These are phyloP conservation scores for Oeneis ivallda DNA, from an alignment of 2,888 invertebrate species.

Conservation along the genomic window DNA sequence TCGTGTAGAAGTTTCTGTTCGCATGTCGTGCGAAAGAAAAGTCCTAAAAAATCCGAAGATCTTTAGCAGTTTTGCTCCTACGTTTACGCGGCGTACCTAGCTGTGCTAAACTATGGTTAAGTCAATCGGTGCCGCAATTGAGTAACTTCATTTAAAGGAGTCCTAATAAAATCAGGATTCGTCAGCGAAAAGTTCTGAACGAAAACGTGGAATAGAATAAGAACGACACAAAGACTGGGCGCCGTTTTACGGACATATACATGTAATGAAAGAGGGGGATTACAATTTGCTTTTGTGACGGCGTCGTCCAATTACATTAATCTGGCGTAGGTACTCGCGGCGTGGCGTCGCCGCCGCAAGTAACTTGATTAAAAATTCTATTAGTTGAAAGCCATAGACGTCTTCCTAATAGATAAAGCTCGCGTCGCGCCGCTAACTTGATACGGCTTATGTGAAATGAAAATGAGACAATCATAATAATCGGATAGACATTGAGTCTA, in stretches of 20 bases:
- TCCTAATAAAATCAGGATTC: constrained; percentile 60
- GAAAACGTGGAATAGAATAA: constrained; percentile 54
- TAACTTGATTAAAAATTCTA: constrained; percentile 81
- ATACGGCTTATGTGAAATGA: constrained; percentile 29
- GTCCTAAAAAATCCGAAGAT: no score
- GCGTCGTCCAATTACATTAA: constrained; percentile 80
- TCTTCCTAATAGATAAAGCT: constrained; percentile 76
- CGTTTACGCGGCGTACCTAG: no score
- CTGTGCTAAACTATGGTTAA: constrained; percentile 23
- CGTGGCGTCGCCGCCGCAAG: constrained; percentile 67
- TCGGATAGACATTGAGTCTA: constrained; percentile 1
- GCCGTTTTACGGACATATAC: constrained; percentile 66
- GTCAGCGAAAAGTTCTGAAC: constrained; percentile 57
- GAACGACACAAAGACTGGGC: constrained; percentile 67
- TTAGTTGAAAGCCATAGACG: constrained; percentile 78
- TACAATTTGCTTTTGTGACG: constrained; percentile 81
- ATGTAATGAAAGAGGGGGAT: constrained; percentile 77
- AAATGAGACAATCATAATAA: constrained; percentile 22
- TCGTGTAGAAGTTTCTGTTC: no score
- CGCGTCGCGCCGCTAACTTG: constrained; percentile 49
- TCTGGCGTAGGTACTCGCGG: constrained; percentile 68
- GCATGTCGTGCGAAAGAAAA: no score
- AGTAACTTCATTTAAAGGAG: constrained; percentile 32
- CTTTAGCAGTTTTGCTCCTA: no score
- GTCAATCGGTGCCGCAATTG: constrained; percentile 59